Conservation (phyloP, 2,888 invertebrate species). For the Rhyacophila evoluta region DNA sequence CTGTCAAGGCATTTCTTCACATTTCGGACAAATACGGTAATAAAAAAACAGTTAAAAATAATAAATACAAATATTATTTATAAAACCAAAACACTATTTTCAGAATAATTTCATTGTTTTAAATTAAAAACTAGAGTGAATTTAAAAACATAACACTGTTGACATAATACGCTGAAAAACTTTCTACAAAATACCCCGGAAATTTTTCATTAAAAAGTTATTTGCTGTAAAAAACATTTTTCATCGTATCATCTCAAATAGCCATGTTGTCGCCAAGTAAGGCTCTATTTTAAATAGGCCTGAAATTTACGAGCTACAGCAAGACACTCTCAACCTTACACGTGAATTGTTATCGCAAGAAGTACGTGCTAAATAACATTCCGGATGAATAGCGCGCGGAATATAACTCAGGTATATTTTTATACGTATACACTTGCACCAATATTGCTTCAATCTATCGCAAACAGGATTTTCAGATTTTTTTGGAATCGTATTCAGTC, state of each 20-base stretch:
- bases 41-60: no score
- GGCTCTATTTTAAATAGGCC: neutral
- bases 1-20: no score
- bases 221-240: neutral
- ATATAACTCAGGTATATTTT: neutral
- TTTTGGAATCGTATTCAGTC: no score
- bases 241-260: neutral
- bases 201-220: no score
- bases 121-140: no score
- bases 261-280: neutral
- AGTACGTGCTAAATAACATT: neutral
- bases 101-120: no score
- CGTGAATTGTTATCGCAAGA: conserved; percentile 1
- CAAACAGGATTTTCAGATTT: neutral
- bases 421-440: neutral
- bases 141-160: no score
- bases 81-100: no score
- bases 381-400: neutral
- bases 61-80: no score
- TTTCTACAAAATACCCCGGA: no score
- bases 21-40: no score
- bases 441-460: neutral
- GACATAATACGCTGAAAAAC: no score
- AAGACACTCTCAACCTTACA: conserved; percentile 5
- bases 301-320: neutral